Evolutionary conservation across 2,113 vertebrate species (phyloP).

Genomic region (Corydoras sp.): DNA sequence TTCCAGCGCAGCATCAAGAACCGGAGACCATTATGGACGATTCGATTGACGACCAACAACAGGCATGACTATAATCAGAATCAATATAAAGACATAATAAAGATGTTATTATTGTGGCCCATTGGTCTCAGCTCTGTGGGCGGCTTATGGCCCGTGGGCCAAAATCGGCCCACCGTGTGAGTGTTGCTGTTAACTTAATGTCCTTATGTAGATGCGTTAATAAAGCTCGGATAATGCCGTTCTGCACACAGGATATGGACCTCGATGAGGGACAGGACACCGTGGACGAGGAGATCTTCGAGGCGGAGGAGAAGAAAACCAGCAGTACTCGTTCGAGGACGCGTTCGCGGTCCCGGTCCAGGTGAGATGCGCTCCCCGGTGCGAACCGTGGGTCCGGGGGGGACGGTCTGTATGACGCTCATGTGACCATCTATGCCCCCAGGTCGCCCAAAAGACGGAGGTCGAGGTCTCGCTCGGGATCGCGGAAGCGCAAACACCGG

Average conservation of each 20-base stretch:
- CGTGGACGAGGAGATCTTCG: constrained; percentile 85
- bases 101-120: too few relatives aligned
- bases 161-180: too few relatives aligned
- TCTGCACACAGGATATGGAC: constrained; percentile 75
- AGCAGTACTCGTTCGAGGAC: constrained; percentile 83
- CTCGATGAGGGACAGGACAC: constrained; percentile 90
- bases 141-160: too few relatives aligned
- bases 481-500: constrained; percentile 92
- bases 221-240: too few relatives aligned
- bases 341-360: constrained; percentile 90
- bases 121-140: too few relatives aligned
- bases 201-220: too few relatives aligned
- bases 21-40: constrained; percentile 82
- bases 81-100: too few relatives aligned
- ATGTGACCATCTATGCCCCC: constrained; percentile 40
- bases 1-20: constrained; percentile 81
- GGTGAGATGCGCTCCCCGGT: constrained; percentile 59
- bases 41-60: constrained; percentile 93
- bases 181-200: too few relatives aligned
- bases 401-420: too few relatives aligned
- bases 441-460: constrained; percentile 89
- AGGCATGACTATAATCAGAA: constrained; percentile 62
- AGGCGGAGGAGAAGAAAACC: constrained; percentile 85
- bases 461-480: constrained; percentile 91
- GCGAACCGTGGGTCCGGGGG: too few relatives aligned